Conservation (phyloP, 2,888 invertebrate species). For the Gryllus longicercus region DNA sequence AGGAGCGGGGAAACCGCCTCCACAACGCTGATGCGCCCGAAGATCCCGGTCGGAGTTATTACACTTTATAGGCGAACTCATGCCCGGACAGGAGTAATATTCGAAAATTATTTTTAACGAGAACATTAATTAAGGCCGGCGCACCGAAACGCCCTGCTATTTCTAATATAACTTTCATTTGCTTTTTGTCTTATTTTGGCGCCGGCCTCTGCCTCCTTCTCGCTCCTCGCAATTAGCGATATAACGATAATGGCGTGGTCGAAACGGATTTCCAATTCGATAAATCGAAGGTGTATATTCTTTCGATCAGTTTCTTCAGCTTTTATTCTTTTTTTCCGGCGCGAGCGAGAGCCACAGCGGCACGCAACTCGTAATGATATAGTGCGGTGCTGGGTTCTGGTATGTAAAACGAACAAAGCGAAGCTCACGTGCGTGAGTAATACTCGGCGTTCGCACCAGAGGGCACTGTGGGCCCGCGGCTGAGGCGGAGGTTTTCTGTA, state of each 20-base stretch:
- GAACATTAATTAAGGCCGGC: neutral
- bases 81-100: neutral
- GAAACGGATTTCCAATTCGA: constrained; percentile 17
- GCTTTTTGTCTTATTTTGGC: neutral
- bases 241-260: neutral
- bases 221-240: neutral
- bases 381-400: neutral
- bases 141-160: neutral
- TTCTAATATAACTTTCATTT: constrained; percentile 17
- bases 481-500: too few species aligned
- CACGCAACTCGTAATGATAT: constrained; percentile 17
- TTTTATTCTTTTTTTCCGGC: neutral
- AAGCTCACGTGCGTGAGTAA: neutral
- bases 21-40: too few species aligned
- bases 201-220: neutral
- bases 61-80: neutral
- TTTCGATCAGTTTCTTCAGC: constrained; percentile 11
- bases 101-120: constrained; percentile 17
- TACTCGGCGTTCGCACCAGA: neutral
- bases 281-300: neutral
- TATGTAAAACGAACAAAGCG: constrained; percentile 1
- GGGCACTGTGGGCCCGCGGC: too few species aligned
- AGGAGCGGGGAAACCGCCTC: too few species aligned
- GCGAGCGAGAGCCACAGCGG: neutral
- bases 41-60: too few species aligned